Evolutionary conservation across 1,140 invertebrate species (phyloP).

Genomic region (Megathymus violae): DNA sequence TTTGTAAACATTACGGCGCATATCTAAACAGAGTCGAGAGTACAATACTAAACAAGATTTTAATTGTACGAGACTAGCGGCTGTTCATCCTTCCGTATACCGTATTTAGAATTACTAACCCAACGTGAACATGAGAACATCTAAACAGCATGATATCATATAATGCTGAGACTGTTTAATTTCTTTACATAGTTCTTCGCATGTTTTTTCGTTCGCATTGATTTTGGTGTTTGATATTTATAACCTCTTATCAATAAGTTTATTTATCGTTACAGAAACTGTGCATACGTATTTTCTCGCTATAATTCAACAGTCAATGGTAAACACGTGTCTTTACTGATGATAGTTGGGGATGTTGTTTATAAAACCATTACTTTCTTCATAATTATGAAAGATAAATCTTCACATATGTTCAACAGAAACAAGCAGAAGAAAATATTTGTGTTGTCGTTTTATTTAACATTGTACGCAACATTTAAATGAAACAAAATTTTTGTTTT

Average conservation of each 20-base stretch:
- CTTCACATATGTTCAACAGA: no score
- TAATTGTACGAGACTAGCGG: not conserved
- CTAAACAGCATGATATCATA: no score
- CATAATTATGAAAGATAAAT: no score
- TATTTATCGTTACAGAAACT: no score
- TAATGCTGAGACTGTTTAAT: no score
- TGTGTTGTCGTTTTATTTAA: no score
- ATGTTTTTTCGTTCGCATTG: not conserved
- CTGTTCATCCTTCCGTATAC: conserved; percentile 1
- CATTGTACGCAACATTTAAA: no score
- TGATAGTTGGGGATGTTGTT: not conserved
- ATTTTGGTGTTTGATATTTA: not conserved
- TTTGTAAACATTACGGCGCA: conserved; percentile 76
- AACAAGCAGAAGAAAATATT: no score
- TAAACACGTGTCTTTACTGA: not conserved
- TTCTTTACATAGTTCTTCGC: no score
- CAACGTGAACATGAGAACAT: not conserved
- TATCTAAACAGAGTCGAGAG: conserved; percentile 60
- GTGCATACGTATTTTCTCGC: no score
- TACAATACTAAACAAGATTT: not conserved
- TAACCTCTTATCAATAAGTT: not conserved
- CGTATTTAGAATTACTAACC: not conserved
- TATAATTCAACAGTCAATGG: not conserved
- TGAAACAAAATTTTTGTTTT: no score
- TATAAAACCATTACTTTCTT: not conserved